A percentile compares a stretch with the other conserved stretches of the same genome.
Evolutionary conservation across 2,797 vertebrate genomes (phyloP).

Genomic region (Macropus fuliginosus): DNA sequence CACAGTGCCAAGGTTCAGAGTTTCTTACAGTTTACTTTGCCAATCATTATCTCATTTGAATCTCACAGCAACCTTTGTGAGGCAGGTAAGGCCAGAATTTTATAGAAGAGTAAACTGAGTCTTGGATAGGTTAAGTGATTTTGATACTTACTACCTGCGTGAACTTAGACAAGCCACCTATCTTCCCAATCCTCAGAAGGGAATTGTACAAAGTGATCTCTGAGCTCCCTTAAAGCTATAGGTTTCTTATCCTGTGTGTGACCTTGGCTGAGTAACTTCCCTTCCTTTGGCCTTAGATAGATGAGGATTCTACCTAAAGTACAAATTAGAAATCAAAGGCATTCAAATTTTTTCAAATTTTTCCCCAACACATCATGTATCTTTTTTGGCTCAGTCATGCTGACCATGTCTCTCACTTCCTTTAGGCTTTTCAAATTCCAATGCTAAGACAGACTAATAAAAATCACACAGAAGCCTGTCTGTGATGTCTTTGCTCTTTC

Average conservation of each 20-base stretch:
- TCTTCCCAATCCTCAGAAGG: not conserved
- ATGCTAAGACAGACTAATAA: not conserved
- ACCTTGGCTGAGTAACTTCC: not conserved
- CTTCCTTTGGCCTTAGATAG: not conserved
- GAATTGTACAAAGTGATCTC: not conserved
- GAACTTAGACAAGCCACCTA: not conserved
- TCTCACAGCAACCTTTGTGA: not conserved
- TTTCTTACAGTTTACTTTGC: not conserved
- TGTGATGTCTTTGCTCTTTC: not conserved
- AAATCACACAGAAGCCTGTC: not conserved
- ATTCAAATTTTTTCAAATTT: not conserved
- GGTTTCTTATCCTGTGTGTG: not conserved
- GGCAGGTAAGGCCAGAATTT: not conserved
- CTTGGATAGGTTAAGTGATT: not conserved
- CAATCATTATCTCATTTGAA: not conserved
- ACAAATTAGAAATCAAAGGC: not conserved
- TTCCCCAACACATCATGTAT: not conserved
- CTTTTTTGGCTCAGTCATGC: not conserved
- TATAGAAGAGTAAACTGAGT: not conserved
- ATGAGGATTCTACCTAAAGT: not conserved
- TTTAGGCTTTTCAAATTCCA: not conserved
- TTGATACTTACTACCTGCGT: not conserved
- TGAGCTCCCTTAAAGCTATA: not conserved
- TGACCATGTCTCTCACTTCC: not conserved
- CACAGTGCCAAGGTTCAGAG: not conserved